These are phyloP conservation scores for Hippocampus barbouri DNA, from an alignment of 2,113 vertebrate species.

Conservation along the genomic window DNA sequence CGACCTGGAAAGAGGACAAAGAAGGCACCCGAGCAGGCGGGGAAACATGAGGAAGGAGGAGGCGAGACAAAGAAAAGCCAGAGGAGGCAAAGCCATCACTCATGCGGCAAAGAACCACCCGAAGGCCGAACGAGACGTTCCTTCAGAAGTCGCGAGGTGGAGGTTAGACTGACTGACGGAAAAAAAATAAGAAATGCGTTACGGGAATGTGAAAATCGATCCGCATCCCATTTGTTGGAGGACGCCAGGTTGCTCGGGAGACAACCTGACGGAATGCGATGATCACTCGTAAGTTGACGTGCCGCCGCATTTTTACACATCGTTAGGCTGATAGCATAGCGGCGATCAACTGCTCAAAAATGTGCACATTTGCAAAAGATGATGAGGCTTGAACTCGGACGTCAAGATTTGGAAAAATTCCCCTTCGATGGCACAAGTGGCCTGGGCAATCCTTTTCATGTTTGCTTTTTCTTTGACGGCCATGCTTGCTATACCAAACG, in stretches of 20 bases:
- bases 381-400: too few species aligned
- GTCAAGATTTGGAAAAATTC: too few species aligned
- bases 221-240: not conserved
- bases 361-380: too few species aligned
- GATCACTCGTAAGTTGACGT: not conserved
- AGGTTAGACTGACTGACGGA: not conserved
- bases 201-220: not conserved
- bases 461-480: too few species aligned
- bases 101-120: not conserved
- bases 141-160: not conserved
- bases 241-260: not conserved
- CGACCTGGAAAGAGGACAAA: slow-evolving; percentile 9
- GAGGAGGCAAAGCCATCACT: not conserved
- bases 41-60: not conserved
- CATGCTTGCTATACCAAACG: too few species aligned
- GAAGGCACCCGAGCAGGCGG: not conserved
- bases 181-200: not conserved
- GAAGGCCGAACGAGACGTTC: not conserved
- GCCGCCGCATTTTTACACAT: too few species aligned
- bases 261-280: not conserved
- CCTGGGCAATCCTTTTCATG: too few species aligned
- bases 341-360: too few species aligned
- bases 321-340: too few species aligned
- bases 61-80: slow-evolving; percentile 1
- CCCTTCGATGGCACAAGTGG: too few species aligned